Percentiles rank a stretch among this genome's conserved stretches.
These are phyloP conservation scores for Campoletis raptor DNA, from an alignment of 2,888 invertebrate genomes.

Conservation along the genomic window DNA sequence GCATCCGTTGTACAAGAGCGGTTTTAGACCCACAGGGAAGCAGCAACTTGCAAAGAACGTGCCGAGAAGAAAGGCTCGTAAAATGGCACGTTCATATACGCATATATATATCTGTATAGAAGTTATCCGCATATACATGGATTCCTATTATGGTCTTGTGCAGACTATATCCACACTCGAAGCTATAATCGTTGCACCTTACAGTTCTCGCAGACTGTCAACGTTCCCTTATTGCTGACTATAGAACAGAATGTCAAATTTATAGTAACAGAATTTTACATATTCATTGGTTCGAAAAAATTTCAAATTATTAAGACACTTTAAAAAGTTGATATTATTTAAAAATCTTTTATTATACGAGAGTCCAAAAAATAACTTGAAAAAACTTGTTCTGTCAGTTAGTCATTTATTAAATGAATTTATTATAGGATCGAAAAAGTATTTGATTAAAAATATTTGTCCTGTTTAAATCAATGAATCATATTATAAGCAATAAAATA, in stretches of 20 bases:
- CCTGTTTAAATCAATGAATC: not conserved
- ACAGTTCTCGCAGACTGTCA: constrained; percentile 44
- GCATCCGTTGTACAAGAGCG: constrained; percentile 21
- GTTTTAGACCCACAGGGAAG: constrained; percentile 36
- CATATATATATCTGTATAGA: not conserved
- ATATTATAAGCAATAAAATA: not conserved
- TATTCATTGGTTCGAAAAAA: not conserved
- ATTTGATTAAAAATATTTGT: no score
- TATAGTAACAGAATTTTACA: constrained; percentile 44
- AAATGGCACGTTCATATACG: constrained; percentile 64
- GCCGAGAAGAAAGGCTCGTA: constrained; percentile 75
- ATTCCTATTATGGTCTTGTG: constrained; percentile 1
- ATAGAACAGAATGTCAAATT: constrained; percentile 74
- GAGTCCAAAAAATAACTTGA: no score
- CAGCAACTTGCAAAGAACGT: constrained; percentile 43
- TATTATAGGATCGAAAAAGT: no score
- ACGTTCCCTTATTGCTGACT: constrained; percentile 63
- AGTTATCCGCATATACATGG: not conserved
- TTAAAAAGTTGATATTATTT: not conserved
- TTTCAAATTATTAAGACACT: not conserved
- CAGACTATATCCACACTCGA: constrained; percentile 13
- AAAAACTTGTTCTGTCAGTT: no score
- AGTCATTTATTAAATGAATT: no score
- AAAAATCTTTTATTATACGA: no score
- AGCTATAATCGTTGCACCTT: constrained; percentile 53